Evolutionary conservation across 2,113 vertebrate genomes (phyloP), one percentile per base, ranked within the genome.

Genomic region (Castor canadensis): DNA sequence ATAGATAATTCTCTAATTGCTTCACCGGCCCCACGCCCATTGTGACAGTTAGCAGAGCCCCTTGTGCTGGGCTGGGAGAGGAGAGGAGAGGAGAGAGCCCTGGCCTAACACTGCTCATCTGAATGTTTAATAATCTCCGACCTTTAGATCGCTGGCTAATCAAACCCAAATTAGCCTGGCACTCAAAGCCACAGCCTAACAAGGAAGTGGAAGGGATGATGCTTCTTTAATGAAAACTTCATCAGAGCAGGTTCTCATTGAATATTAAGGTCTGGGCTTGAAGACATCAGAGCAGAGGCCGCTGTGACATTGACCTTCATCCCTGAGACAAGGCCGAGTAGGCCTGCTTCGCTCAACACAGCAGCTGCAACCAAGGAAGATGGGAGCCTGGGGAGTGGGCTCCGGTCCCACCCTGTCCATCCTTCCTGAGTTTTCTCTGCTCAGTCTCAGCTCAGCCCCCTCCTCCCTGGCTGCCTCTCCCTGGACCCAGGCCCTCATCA

Each of bases 171-270:
- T 97, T 87, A 97, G 95, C 89, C 87, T 11, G 91, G 66, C 72
- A 43, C 87, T 92, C 96, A 87, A 96, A 96, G 96, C 77, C 88
- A 35, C 83, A 66, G 93, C 91, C 87, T 93, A 89, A 97, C 94
- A 94, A 96, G 93, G 47, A 64, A 92, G 85, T 32, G 91, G 91
- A 38, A 95, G 84, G 76, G 72, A 77, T 85, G 88, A 95, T 87
- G 97, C 92, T 92, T 89, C 96, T 94, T 86, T 97, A 96, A 98
- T 98, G 97, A 97, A 98, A 98, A 93, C 97, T 98, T 97, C 93
- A 98, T 96, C 97, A 96, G 19, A 60, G 96, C 82, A 72, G 89
- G 89, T 90, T 91, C 93, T 92, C 92, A 73, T 67, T 79, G 96
- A 96, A 87, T 81, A 83, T 92, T 64, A 91, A 96, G 93, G 87